Evolutionary conservation across 2,797 vertebrate genomes (phyloP), one percentile per base, ranked within the genome.

Genomic region (Channallabes apus): DNA sequence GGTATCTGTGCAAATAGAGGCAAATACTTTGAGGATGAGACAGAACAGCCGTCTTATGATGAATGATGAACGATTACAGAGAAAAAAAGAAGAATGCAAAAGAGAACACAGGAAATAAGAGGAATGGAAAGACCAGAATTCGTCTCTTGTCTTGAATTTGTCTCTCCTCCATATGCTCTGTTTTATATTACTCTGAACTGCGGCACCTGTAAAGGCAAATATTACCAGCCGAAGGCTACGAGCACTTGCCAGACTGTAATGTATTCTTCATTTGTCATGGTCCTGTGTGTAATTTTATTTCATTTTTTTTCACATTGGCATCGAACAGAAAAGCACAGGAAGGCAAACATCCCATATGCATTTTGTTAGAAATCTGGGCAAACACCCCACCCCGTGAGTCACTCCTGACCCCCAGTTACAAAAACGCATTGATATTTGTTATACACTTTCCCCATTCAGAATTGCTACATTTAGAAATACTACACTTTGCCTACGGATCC

Each of bases 221-320:
- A 91, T 90, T 91, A 92, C 91, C 91, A 92, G 90, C 92, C 93
- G 91, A 87, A 89, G 91, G 90, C 92, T 85, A 90, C 88, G 88
- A 92, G 89, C 85, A 87, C 91, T 92, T 91, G 90, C 89, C 92
- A 92, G 90, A 90, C 90, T 91, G 90, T 89, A 90, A 93, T 93
- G 89, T 90, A 92, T 93, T 94, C 91, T 93, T 90, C 90, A 92
- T 93, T 93, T 88, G 93, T 93, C 92, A 93, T 84, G 92, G 91
- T 83, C 83, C 82, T 89, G 79, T 82, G 87, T 90, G 84, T 92
- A 88, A 92, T 91, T 90, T 91, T 92, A 90, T 93, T 91, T 92
- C 12, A 54, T 54, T 91, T 88, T 91, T 88, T 92, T 93, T 93
- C 88, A 89, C 90, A 90, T 86, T 91, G 89, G 92, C 86, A 89